A percentile compares a stretch with the other conserved stretches of the same genome.
These are phyloP conservation scores for Plagodis pulveraria DNA, from an alignment of 2,888 invertebrate species.

Conservation along the genomic window DNA sequence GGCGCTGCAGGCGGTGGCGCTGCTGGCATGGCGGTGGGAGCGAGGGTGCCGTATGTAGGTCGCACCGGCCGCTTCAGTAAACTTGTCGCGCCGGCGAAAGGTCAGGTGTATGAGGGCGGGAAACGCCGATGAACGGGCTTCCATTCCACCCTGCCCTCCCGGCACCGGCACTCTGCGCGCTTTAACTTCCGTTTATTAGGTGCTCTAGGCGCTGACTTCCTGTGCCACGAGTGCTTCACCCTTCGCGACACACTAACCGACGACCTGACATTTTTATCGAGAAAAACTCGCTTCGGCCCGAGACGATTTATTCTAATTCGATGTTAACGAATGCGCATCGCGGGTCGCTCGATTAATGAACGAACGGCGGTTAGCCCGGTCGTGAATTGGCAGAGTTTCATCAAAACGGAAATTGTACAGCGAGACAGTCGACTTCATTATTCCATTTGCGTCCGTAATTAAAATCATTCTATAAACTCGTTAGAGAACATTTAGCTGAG, in stretches of 20 bases:
- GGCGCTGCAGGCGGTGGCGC: conserved; percentile 26
- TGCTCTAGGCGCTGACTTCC: conserved; percentile 63
- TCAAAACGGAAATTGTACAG: conserved; percentile 48
- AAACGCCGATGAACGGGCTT: conserved; percentile 74
- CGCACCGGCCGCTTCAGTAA: conserved; percentile 78
- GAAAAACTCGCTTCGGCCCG: conserved; percentile 42
- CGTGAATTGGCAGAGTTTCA: conserved; percentile 51
- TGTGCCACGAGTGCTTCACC: conserved; percentile 51
- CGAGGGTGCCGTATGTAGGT: conserved; percentile 74
- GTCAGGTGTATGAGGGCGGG: conserved; percentile 83
- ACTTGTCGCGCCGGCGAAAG: conserved; percentile 80
- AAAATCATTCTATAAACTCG: conserved; percentile 16
- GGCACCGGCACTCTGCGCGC: conserved; percentile 52
- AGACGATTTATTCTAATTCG: conserved; percentile 61
- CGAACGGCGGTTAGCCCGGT: conserved; percentile 54
- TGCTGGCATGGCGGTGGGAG: conserved; percentile 37
- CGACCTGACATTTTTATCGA: conserved; percentile 47
- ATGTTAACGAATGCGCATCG: conserved; percentile 61
- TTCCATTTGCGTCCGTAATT: conserved; percentile 27
- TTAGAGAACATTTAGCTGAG: conserved; percentile 6
- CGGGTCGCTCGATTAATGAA: conserved; percentile 56
- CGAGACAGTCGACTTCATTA: conserved; percentile 29
- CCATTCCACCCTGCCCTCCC: conserved; percentile 51
- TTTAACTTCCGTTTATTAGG: conserved; percentile 77
- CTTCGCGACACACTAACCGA: conserved; percentile 46